phyloP scores from a whole-genome alignment of 1,140 invertebrate species.

The Temnothorax nylanderi region DNA sequence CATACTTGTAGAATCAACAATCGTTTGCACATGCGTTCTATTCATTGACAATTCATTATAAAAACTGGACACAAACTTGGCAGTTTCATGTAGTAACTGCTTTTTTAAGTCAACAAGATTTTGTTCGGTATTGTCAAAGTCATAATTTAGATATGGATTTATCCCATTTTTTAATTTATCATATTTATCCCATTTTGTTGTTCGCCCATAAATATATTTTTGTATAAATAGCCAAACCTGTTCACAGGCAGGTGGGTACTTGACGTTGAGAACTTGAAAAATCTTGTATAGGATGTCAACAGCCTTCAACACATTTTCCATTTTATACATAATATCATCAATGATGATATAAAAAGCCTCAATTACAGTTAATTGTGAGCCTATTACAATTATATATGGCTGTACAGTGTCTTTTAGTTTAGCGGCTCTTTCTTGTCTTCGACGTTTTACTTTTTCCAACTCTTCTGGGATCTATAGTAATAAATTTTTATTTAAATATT shows the following conservation, averaged over 20 bases:
- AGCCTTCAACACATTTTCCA: neutral
- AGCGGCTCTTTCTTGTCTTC: neutral
- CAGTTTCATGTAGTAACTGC: neutral
- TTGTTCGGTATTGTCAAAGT: neutral
- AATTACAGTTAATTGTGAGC: neutral
- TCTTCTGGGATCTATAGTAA: neutral
- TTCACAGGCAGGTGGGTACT: neutral
- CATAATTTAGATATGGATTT: neutral
- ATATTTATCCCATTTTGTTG: neutral
- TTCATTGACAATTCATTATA: neutral
- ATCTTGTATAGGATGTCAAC: neutral
- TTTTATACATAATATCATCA: slow-evolving; percentile 5
- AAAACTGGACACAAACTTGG: neutral
- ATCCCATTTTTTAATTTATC: neutral
- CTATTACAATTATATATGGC: slow-evolving; percentile 7
- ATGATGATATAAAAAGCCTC: neutral
- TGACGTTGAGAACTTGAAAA: neutral
- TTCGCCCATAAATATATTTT: neutral
- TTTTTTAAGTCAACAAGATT: neutral
- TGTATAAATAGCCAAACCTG: slow-evolving; percentile 15
- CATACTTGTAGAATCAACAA: neutral
- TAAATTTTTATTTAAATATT: too few species aligned
- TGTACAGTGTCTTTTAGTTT: slow-evolving; percentile 8
- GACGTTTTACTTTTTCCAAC: slow-evolving; percentile 7
- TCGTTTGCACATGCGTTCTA: neutral